Conservation (phyloP, 2,113 vertebrate species). For the Setophaga petechia region DNA sequence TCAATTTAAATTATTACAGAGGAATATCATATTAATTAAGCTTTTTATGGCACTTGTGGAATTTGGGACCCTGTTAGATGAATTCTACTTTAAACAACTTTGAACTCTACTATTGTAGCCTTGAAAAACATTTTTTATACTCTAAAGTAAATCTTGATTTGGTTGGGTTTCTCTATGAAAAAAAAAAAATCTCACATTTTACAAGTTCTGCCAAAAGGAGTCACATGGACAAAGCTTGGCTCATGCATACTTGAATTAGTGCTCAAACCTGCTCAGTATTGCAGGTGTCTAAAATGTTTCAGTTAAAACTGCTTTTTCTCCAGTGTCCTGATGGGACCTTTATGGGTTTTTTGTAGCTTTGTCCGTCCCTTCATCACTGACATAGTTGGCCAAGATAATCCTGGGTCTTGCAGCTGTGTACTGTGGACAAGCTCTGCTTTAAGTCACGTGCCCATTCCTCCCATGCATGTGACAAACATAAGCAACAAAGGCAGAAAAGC, state of each 20-base stretch:
- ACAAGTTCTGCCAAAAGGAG: background rate
- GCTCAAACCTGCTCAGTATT: background rate
- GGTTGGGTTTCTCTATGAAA: background rate
- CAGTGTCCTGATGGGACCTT: background rate
- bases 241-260: background rate
- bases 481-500: background rate
- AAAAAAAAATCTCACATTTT: background rate
- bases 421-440: background rate
- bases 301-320: background rate
- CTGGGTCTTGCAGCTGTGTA: background rate
- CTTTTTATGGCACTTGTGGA: background rate
- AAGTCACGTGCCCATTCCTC: fast-evolving
- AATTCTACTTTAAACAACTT: background rate
- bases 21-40: background rate
- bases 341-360: background rate
- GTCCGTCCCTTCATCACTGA: background rate
- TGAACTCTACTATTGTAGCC: background rate
- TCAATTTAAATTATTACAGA: background rate
- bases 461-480: background rate
- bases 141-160: background rate
- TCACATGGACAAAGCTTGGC: background rate
- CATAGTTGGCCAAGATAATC: background rate
- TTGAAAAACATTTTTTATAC: background rate
- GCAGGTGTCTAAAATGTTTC: background rate
- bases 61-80: background rate